Base-by-base conservation (phyloP, 2,113 vertebrate species). In the Anolis carolinensis region DNA sequence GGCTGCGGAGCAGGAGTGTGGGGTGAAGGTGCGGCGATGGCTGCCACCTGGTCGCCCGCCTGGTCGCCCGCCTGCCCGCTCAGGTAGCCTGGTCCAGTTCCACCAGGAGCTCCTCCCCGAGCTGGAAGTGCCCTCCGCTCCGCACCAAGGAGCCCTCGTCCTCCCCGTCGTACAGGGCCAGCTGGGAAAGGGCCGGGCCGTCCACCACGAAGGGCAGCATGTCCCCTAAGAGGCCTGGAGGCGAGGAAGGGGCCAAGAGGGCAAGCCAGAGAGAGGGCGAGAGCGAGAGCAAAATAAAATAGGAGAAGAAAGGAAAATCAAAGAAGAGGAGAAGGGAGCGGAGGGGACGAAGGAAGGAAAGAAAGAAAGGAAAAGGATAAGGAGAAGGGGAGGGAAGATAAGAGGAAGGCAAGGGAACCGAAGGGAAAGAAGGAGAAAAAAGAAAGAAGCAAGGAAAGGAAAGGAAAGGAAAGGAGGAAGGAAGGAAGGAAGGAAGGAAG, bases 81-180 rank as follows among this genome's bases (percentile, higher is more conserved):
- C 90, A 88, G 48, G 85, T 87, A 79, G 83, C 81, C 74, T 91
- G 90, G 34, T 91, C 86, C 32, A 91, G 79, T 30, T 86, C 86
- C 32, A 50, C 89, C 5, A 89, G 72, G 48, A 90, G 75, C 25
- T 90, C 90, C 23, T 84, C 86, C 0, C 27, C 85, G 4, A 89
- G 83, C 44, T 79, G 85, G 44, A 94, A 86, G 76, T 62, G 88
- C 67, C 84, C 91, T 30, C 84, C 76, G 27, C 83, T 76, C 50
- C 73, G 92, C 52, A 36, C 8, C 0, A 44, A 44, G 39, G 85
- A 5, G 10, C 87, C 92, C 18, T 92, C 89, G 0, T 89, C 86
- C 0, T 85, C 90, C 1, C 79, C 79, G 23, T 90, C 80, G 21
- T 86, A 95, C 50, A 91, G 79, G 81, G 92, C 91, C 88, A 92